These are phyloP conservation scores for Otis tarda DNA, from an alignment of 2,113 vertebrate species.

Conservation along the genomic window DNA sequence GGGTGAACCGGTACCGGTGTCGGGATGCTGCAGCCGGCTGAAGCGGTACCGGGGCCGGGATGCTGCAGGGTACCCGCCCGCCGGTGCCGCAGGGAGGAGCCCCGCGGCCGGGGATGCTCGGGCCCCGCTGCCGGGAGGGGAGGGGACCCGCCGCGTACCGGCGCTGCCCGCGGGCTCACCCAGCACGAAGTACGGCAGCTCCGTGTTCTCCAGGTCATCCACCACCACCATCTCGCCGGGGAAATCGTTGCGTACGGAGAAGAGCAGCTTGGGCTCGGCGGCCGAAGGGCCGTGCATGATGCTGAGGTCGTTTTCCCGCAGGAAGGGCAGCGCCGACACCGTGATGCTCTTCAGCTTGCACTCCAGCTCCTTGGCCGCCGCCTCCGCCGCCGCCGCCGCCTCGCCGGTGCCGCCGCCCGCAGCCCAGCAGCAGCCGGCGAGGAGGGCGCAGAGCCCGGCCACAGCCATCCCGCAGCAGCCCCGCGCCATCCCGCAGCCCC, in stretches of 20 bases:
- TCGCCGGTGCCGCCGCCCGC: conserved; percentile 55
- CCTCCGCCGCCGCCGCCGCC: conserved; percentile 68
- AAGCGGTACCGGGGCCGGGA: not conserved
- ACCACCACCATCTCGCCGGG: conserved; percentile 96
- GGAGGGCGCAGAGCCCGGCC: conserved; percentile 70
- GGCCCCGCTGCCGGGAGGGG: not conserved
- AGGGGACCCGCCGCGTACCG: not conserved
- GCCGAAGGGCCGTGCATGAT: conserved; percentile 99
- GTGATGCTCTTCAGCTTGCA: conserved; percentile 98
- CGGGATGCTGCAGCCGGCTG: not conserved
- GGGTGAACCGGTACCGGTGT: not conserved
- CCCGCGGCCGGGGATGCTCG: not conserved
- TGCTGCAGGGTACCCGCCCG: not conserved
- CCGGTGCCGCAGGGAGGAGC: conserved; percentile 35
- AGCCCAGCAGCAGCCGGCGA: conserved; percentile 66
- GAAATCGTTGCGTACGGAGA: conserved; percentile 97
- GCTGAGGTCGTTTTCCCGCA: conserved; percentile 97
- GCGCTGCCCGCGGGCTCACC: conserved; percentile 75
- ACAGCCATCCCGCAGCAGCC: conserved; percentile 74
- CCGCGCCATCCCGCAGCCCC: not conserved
- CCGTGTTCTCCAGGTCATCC: conserved; percentile 98
- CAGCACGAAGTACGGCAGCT: conserved; percentile 95
- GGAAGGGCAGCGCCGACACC: conserved; percentile 95
- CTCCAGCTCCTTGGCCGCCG: conserved; percentile 88
- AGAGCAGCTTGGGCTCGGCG: conserved; percentile 98